Evolutionary conservation across 2,888 invertebrate species (phyloP).

Genomic region (Sinodicranocentrus sp.): DNA sequence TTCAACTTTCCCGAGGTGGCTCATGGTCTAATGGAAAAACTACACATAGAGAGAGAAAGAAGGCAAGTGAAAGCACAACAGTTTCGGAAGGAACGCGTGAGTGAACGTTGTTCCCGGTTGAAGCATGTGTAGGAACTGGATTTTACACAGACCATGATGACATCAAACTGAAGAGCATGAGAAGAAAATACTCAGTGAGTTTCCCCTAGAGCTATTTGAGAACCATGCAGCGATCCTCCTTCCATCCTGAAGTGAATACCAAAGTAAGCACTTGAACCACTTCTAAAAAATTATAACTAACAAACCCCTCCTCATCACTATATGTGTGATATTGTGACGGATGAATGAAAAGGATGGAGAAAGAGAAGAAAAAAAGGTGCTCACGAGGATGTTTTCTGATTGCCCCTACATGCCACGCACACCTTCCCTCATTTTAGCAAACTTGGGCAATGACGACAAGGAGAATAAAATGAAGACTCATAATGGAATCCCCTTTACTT

Average conservation of each 20-base stretch:
- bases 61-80: too few relatives aligned
- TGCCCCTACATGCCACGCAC: too few relatives aligned
- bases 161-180: slow-evolving; percentile 30
- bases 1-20: too few relatives aligned
- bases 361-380: neutral
- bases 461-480: too few relatives aligned
- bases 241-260: slow-evolving; percentile 13
- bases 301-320: neutral
- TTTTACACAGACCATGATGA: slow-evolving; percentile 2
- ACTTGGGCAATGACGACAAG: too few relatives aligned
- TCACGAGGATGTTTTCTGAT: too few relatives aligned
- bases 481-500: too few relatives aligned
- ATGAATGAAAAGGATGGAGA: neutral
- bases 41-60: too few relatives aligned
- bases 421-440: too few relatives aligned
- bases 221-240: slow-evolving; percentile 1
- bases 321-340: too few relatives aligned
- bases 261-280: slow-evolving; percentile 7
- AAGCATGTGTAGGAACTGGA: neutral
- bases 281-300: slow-evolving; percentile 7
- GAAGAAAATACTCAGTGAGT: slow-evolving; percentile 38
- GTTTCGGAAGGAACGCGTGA: neutral
- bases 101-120: neutral
- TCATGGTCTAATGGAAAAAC: too few relatives aligned
- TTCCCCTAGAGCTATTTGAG: slow-evolving; percentile 27